Base-by-base conservation (phyloP, 1,140 invertebrate genomes). In the Batillaria attramentaria region DNA sequence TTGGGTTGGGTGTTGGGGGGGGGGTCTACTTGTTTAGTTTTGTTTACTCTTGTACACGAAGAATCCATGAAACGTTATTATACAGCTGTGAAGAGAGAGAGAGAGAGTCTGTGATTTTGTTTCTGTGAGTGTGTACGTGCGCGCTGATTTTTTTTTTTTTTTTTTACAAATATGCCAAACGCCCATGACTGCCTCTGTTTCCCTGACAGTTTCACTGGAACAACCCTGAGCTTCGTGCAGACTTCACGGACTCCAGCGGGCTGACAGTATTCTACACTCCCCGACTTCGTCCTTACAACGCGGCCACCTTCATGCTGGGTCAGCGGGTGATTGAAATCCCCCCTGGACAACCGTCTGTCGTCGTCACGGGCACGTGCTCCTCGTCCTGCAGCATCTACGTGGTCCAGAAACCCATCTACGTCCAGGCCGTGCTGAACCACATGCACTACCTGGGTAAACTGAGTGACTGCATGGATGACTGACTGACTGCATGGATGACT, bases 201-300 rank as follows among this genome's bases (percentile, higher is more conserved):
- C n/a, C n/a, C n/a, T n/a, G n/a, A n/a, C 28, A 85, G 84, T 46
- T 81, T 74, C 84, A 86, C 46, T 86, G 83, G 81, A 83, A 84
- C 62, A 86, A 86, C 65, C 83, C 83, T 8, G 16, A 72, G 20
- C 39, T 70, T 33, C 31, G 73, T 10, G 0, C 78, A 1, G 81
- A 72, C 10, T 70, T 79, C 18, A 78, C 24, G 16, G 84, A 84
- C 68, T 78, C 69, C n/a, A 84, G 83, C 18, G 84, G 84, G 33
- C 77, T 85, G 62, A 79, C 77, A 5, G 37, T 85, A 18, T 80
- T 79, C 42, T 80, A 79, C 69, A 81, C 83, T 1, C 41, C 72
- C 3, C 69, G 60, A 6, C 41, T 41, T 3, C 72, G 83, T 33
- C 35, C 18, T 6, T 65, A 83, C 41, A 78, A 84, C 54, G 77